Base-by-base conservation (phyloP, 2,888 invertebrate genomes). In the Bombylius major region DNA sequence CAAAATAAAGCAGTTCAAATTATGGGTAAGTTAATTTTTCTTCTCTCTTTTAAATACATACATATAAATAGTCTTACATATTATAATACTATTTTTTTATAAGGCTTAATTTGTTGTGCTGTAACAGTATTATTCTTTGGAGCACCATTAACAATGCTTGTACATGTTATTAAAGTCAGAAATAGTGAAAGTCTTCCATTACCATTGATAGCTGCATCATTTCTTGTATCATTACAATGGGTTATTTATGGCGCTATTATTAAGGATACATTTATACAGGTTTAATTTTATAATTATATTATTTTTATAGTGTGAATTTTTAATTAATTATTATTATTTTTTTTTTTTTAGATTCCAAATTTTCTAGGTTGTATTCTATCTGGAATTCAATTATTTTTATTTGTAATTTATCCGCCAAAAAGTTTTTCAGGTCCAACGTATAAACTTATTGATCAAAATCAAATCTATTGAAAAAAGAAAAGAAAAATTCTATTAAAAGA, bases 111-210 rank as follows among this genome's bases (percentile, higher is more conserved):
- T 51, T 84, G 89, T 63, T 87, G 88, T 70, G 70, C 80, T 34
- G 77, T 90, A 51, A 89, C 91, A 1, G 79, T 91, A 53, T 66
- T 89, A 59, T 89, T 89, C 65, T 86, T 91, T 69, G 89, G 87
- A 32, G 85, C 92, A 12, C 93, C 92, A 6, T 77, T 93, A 62
- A 84, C 84, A 53, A 85, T 86, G 69, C 71, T 92, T 63, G 76
- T 87, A 44, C 84, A 92, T 75, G 93, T 96, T 5, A 77, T 94
- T 54, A 81, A 78, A 70, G 81, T 84, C 7, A 87, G 84, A 71
- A 89, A 82, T 69, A 85, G 91, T 0, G 91, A 92, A 65, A 87
- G 86, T 69, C 78, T 96, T 65, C 94, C 95, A 36, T 88, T 92
- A 69, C 88, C 90, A 5, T 79, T 95, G 67, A 93, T 94, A 69